A percentile compares a stretch with the other conserved stretches of the same genome.
These are phyloP conservation scores for Malacoctenus gilli DNA, from an alignment of 2,797 vertebrate species.

Conservation along the genomic window DNA sequence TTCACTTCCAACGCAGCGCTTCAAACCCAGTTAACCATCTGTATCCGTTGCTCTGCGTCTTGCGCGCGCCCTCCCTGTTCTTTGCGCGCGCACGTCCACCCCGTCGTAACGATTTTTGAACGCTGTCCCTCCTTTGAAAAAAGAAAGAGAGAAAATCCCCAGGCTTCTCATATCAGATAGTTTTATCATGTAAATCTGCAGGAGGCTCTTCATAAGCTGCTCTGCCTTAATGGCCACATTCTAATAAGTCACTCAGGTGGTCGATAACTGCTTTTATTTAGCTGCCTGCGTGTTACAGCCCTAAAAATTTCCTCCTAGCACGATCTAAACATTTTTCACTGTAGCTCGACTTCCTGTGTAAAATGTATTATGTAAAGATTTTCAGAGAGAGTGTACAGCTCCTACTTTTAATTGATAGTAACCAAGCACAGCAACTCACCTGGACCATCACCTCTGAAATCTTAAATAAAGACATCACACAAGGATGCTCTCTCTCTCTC, in stretches of 20 bases:
- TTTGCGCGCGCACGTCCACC: constrained; percentile 14
- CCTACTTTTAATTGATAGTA: background rate
- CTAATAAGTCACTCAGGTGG: constrained; percentile 43
- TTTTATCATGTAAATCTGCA: constrained; percentile 68
- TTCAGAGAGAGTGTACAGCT: too few relatives aligned
- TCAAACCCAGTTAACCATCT: constrained; percentile 52
- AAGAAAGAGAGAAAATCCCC: constrained; percentile 22
- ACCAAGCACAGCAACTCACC: constrained; percentile 49
- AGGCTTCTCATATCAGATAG: constrained; percentile 49
- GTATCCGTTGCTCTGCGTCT: constrained; percentile 3
- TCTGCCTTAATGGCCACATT: constrained; percentile 58
- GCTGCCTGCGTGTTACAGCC: background rate
- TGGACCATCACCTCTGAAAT: constrained; percentile 77
- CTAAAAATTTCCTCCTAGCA: too few relatives aligned
- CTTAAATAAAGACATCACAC: constrained; percentile 85
- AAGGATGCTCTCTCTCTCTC: constrained; percentile 49
- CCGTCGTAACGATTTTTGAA: constrained; percentile 23
- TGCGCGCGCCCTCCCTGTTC: background rate
- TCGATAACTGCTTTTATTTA: constrained; percentile 22
- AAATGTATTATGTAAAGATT: too few relatives aligned
- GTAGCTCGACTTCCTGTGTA: too few relatives aligned
- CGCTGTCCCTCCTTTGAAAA: background rate
- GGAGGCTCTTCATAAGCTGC: constrained; percentile 67
- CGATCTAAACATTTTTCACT: too few relatives aligned
- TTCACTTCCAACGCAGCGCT: constrained; percentile 22